Evolutionary conservation across 1,140 invertebrate species (phyloP), one percentile per base, ranked within the genome.

Genomic region (Drosophila pseudoobscura): DNA sequence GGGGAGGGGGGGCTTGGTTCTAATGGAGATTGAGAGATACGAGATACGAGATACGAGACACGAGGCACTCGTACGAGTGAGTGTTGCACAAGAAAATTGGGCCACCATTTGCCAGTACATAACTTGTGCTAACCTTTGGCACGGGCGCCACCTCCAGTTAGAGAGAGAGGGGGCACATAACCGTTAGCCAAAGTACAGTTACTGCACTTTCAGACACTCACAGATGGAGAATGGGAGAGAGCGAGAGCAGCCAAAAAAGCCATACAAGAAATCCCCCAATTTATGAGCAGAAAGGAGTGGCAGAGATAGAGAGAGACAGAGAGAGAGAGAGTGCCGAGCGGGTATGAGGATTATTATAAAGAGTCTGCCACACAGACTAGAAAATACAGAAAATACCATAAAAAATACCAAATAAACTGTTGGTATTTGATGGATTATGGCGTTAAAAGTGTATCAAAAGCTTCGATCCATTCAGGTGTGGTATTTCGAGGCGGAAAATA

Each of bases 71-170:
- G 63, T 52, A 69, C 15, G 41, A 35, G 53, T 53, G 74, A 54
- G 65, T 58, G 52, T 53, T 54, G 60, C 70, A 75, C 64, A 58
- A 26, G 46, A 52, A 52, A 26, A 49, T 13, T n/a, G 31, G 46
- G 43, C 31, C 26, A 58, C 70, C 73, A 75, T 75, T 75, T 68
- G 72, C 56, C 39, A 75, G 73, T 75, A 60, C 73, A 75, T 75
- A 75, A 75, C 73, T 75, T 75, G 75, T 63, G 61, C 73, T 75
- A 75, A 75, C 73, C 73, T 75, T 75, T 75, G 49, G 73, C 50
- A 11, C 35, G 35, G 35, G 55, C 73, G 70, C 70, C 71, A 64
- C 39, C 44, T 22, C 51, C 35, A 31, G 50, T n/a, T n/a, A 11
- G 17, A 41, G 24, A 24, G 9, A 13, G 46, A 43, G 62, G 60